phyloP scores from a whole-genome alignment of 2,113 vertebrate species.

The Urocolius indicus region DNA sequence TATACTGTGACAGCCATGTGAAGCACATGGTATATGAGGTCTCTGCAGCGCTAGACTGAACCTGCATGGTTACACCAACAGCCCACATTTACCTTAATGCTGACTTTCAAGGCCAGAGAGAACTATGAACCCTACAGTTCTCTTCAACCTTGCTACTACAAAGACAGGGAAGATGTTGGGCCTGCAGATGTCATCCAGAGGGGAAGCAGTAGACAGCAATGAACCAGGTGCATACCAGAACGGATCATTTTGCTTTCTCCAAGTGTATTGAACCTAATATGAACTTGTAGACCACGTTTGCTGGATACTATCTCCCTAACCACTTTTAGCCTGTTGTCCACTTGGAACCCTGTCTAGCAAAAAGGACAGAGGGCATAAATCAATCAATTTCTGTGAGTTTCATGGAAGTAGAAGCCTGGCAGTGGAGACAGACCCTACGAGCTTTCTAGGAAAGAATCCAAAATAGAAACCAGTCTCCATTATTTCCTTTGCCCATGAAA shows the following conservation, averaged over 20 bases:
- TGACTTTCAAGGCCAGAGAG: not conserved
- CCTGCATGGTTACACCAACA: accelerated
- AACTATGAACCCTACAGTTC: not conserved
- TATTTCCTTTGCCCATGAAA: not conserved
- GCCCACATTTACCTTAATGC: not conserved
- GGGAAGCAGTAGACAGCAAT: not conserved
- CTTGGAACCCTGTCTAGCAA: not conserved
- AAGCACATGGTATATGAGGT: accelerated
- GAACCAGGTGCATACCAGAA: not conserved
- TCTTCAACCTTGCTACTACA: not conserved
- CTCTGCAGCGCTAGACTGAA: not conserved
- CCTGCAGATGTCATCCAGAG: not conserved
- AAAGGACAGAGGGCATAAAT: not conserved
- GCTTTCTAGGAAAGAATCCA: not conserved
- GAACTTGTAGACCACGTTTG: not conserved
- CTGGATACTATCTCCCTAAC: not conserved
- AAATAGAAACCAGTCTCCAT: not conserved
- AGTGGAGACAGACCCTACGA: not conserved
- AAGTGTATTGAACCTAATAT: not conserved
- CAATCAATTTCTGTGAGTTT: not conserved
- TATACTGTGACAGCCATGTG: accelerated
- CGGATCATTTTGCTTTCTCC: not conserved
- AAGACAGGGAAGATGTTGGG: not conserved
- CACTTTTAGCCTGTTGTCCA: not conserved
- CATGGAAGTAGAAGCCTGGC: not conserved